Evolutionary conservation across 2,113 vertebrate genomes (phyloP).

Genomic region (Chloropsis cyanopogon): DNA sequence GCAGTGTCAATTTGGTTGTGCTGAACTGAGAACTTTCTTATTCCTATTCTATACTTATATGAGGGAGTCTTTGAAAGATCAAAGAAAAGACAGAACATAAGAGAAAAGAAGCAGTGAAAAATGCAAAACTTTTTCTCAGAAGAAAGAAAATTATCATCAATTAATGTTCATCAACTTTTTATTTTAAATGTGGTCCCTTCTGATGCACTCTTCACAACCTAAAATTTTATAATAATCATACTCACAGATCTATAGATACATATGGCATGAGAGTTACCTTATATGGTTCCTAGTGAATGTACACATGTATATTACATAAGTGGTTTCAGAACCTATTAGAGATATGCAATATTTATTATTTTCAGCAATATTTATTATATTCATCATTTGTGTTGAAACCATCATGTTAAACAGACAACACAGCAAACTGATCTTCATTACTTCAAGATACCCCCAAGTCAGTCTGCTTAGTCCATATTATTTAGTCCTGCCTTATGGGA

Average conservation of each 20-base stretch:
- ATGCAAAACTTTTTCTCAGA: neutral
- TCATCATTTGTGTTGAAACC: neutral
- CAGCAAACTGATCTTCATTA: neutral
- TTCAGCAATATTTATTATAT: neutral
- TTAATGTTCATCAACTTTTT: neutral
- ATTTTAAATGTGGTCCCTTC: neutral
- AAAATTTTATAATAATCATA: neutral
- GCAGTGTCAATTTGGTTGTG: neutral
- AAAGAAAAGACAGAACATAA: neutral
- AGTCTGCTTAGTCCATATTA: neutral
- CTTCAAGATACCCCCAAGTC: neutral
- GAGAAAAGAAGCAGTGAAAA: neutral
- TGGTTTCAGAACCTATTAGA: neutral
- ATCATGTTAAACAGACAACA: neutral
- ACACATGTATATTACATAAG: neutral
- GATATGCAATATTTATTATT: neutral
- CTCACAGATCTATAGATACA: neutral
- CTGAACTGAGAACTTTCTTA: neutral
- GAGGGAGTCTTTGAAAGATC: neutral
- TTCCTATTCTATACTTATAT: neutral
- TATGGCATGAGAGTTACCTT: neutral
- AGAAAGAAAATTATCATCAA: neutral
- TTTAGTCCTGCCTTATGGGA: neutral
- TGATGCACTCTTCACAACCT: neutral
- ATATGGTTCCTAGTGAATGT: neutral